Evolutionary conservation across 2,797 vertebrate species (phyloP).

Genomic region (Sarcoramphus papa): DNA sequence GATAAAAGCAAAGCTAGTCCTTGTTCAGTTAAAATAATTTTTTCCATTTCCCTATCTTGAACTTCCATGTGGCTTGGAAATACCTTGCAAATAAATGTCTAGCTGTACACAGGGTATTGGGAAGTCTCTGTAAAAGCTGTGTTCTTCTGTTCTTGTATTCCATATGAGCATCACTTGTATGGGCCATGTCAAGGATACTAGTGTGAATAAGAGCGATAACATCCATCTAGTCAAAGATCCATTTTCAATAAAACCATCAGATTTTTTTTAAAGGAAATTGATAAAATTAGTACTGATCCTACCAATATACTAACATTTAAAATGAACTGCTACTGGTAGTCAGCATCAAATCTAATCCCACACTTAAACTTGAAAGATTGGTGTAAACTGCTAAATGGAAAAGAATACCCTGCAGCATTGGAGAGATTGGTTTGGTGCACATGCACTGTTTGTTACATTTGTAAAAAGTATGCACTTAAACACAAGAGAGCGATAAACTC

Average conservation of each 20-base stretch:
- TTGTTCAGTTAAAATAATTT: neutral
- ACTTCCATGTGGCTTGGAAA: neutral
- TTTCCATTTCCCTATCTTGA: neutral
- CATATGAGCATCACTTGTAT: rapidly evolving
- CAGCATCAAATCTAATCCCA: neutral
- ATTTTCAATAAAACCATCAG: neutral
- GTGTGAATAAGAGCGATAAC: neutral
- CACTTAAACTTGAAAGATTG: neutral
- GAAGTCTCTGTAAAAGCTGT: neutral
- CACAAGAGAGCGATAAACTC: neutral
- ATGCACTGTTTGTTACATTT: neutral
- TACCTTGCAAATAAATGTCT: neutral
- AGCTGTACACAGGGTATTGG: neutral
- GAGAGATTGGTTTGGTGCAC: neutral
- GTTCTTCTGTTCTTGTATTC: neutral
- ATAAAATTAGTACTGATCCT: neutral
- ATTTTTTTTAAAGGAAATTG: neutral
- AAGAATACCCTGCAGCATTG: neutral
- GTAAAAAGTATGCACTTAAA: neutral
- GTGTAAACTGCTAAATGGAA: neutral
- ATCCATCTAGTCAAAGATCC: neutral
- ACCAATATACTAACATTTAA: neutral
- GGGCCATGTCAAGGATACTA: neutral
- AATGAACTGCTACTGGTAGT: neutral
- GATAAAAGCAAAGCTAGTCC: neutral